Evolutionary conservation across 2,888 invertebrate species (phyloP).

Genomic region (Hirtodrosophila trivittata): DNA sequence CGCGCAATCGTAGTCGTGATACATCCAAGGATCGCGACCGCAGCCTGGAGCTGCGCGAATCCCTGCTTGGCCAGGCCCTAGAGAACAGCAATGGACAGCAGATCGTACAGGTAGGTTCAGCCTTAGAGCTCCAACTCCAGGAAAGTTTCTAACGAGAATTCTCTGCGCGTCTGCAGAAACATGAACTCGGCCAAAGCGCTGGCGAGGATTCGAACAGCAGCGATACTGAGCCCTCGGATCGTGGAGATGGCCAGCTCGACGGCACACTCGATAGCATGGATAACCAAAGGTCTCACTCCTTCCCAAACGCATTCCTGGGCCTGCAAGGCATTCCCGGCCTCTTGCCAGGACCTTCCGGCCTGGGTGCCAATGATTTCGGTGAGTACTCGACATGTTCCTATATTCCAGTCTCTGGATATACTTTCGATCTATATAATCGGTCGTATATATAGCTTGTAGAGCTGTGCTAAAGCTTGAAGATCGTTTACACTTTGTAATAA

Average conservation of each 20-base stretch:
- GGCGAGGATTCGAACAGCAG: slow-evolving; percentile 94
- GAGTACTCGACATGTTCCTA: slow-evolving; percentile 85
- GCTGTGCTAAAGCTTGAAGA: slow-evolving; percentile 11
- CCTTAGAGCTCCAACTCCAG: too few species aligned
- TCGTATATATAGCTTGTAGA: slow-evolving; percentile 29
- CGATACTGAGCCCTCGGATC: slow-evolving; percentile 90
- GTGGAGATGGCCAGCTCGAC: slow-evolving; percentile 87
- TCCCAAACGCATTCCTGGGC: slow-evolving; percentile 91
- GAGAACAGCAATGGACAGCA: slow-evolving; percentile 87
- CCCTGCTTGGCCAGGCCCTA: slow-evolving; percentile 90
- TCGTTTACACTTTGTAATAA: slow-evolving; percentile 39
- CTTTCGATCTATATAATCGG: neutral
- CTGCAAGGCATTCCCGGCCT: slow-evolving; percentile 91
- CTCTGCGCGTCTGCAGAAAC: too few species aligned
- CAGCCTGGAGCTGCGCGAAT: slow-evolving; percentile 88
- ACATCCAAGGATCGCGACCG: slow-evolving; percentile 85
- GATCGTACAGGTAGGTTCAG: slow-evolving; percentile 79
- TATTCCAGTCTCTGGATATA: neutral
- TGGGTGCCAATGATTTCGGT: slow-evolving; percentile 93
- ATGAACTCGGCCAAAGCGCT: slow-evolving; percentile 88
- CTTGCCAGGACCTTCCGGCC: slow-evolving; percentile 93
- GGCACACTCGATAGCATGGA: slow-evolving; percentile 87
- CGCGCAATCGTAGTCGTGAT: slow-evolving; percentile 81
- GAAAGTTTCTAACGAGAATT: too few species aligned
- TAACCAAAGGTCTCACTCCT: slow-evolving; percentile 88